Percentiles rank a stretch among this genome's conserved stretches.
phyloP scores from a whole-genome alignment of 2,888 invertebrate species.

The Acrobasis consociella region DNA sequence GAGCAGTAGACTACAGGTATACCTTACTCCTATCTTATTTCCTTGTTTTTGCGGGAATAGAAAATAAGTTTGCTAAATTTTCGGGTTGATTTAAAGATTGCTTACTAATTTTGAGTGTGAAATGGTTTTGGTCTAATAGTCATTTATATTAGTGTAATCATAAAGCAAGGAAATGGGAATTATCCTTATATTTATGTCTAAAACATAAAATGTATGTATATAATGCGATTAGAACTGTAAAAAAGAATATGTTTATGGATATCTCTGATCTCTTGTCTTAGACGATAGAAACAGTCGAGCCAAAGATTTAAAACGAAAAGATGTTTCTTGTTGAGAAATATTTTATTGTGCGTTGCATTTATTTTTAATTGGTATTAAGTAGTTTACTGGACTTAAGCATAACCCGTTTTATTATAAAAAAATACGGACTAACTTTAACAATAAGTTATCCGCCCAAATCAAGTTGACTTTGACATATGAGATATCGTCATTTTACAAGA shows the following conservation, averaged over 20 bases:
- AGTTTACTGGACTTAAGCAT: too few species aligned
- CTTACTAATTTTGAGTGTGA: slow-evolving; percentile 22
- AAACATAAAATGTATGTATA: slow-evolving; percentile 8
- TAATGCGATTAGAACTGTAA: slow-evolving; percentile 12
- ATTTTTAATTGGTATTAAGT: not conserved
- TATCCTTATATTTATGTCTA: not conserved
- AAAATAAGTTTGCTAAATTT: slow-evolving; percentile 1
- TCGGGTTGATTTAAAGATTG: slow-evolving; percentile 15
- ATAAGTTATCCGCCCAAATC: too few species aligned
- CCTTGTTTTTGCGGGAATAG: slow-evolving; percentile 12
- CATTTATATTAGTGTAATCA: slow-evolving; percentile 3
- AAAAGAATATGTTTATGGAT: slow-evolving; percentile 11
- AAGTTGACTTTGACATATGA: too few species aligned
- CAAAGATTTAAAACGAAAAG: slow-evolving; percentile 10
- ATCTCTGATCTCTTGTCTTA: slow-evolving; percentile 11
- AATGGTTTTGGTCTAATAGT: slow-evolving; percentile 16
- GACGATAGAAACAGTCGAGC: slow-evolving; percentile 6
- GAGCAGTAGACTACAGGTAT: not conserved
- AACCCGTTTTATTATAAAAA: too few species aligned
- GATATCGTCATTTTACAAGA: too few species aligned
- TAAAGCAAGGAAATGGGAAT: slow-evolving; percentile 26
- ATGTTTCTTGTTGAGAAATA: not conserved
- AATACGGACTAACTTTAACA: too few species aligned
- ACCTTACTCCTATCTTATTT: not conserved
- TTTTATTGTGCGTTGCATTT: not conserved